A percentile compares a stretch with the other conserved stretches of the same genome.
Conservation (phyloP, 2,888 invertebrate species). For the Automeris io region DNA sequence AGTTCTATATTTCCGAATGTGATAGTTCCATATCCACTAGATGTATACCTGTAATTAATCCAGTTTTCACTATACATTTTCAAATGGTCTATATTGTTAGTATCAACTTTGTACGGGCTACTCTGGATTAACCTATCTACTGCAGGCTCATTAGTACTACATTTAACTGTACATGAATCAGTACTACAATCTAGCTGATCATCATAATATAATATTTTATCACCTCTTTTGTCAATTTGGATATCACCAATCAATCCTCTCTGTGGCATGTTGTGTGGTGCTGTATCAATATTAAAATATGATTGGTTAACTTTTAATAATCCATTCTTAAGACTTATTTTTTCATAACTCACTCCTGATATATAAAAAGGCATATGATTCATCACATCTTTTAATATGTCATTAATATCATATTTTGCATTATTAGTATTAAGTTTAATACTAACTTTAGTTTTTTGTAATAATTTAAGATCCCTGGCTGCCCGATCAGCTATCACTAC, state of each 20-base stretch:
- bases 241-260: neutral
- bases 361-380: constrained; percentile 3
- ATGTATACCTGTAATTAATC: neutral
- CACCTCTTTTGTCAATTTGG: neutral
- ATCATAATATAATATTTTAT: neutral
- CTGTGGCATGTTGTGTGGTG: neutral
- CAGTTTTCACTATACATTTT: neutral
- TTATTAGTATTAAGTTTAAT: neutral
- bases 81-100: neutral
- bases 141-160: neutral
- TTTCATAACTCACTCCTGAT: neutral
- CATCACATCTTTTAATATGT: constrained; percentile 1
- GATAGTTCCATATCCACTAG: neutral
- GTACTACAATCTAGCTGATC: neutral
- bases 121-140: neutral
- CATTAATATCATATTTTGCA: constrained; percentile 4
- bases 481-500: too few relatives aligned
- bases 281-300: neutral
- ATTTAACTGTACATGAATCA: neutral
- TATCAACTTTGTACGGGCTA: neutral
- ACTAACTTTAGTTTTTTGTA: too few relatives aligned
- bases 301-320: neutral
- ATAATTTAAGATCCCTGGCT: too few relatives aligned
- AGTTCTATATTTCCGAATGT: neutral
- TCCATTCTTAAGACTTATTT: neutral